A percentile compares a stretch with the other conserved stretches of the same genome.
phyloP scores from a whole-genome alignment of 2,797 vertebrate genomes.

The Euthynnus affinis region DNA sequence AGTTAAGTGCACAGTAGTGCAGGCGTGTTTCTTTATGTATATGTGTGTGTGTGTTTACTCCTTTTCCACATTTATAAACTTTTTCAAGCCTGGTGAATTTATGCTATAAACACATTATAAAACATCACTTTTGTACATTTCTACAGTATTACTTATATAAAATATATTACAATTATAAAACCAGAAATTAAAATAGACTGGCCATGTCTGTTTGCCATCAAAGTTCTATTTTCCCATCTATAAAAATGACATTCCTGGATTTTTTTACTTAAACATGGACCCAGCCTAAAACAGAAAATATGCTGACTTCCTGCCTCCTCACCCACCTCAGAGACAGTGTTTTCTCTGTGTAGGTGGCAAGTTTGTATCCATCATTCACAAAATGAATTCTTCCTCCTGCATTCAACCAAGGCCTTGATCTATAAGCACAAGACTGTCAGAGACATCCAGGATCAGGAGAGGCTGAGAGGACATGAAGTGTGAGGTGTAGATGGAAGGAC shows the following conservation, averaged over 20 bases:
- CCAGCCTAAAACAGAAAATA: not conserved
- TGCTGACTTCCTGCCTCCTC: constrained; percentile 1
- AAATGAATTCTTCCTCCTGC: not conserved
- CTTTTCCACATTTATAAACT: too few relatives aligned
- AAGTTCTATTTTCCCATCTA: not conserved
- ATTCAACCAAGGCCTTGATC: not conserved
- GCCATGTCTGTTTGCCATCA: not conserved
- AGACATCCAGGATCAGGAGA: not conserved
- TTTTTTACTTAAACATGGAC: not conserved
- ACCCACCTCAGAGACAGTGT: not conserved
- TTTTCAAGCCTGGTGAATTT: too few relatives aligned
- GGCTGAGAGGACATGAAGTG: not conserved
- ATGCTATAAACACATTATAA: too few relatives aligned
- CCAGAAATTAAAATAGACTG: too few relatives aligned
- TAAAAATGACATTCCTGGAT: too few relatives aligned
- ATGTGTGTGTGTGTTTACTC: too few relatives aligned
- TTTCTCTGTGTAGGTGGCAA: not conserved
- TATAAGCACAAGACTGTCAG: not conserved
- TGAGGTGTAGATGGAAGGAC: not conserved
- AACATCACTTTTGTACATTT: too few relatives aligned
- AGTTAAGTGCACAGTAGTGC: too few relatives aligned
- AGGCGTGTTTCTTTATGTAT: too few relatives aligned
- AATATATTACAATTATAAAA: too few relatives aligned
- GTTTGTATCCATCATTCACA: constrained; percentile 5
- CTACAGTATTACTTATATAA: too few relatives aligned